Base-by-base conservation (phyloP, 53 echinoderm and acorn worm genomes). In the Glandiceps talaboti region DNA sequence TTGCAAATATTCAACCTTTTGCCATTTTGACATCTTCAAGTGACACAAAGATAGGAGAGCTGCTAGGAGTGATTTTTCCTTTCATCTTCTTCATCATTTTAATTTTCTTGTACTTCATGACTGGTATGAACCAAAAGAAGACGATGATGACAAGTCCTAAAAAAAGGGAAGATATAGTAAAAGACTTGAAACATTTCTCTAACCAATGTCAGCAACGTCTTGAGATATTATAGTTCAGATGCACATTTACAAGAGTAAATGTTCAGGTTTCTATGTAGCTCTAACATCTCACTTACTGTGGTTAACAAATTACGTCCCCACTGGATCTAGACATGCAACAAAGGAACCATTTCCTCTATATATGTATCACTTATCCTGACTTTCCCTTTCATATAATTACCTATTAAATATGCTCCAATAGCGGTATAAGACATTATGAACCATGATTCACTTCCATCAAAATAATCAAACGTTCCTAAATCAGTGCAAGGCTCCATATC, bases 381-480 rank as follows among this genome's bases (percentile, higher is more conserved):
- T n/a, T n/a, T n/a, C n/a, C n/a, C n/a, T n/a, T n/a, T n/a, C n/a
- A n/a, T n/a, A n/a, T n/a, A 90, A 90, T 88, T 81, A 94, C 94
- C 92, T 20, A 92, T 79, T 27, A 75, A 26, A 79, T 87, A 88
- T 0, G 92, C 33, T 26, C 95, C 95, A 25, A 90, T 45, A 26
- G 89, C 88, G 14, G 86, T 20, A 80, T 77, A 95, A 25, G 95
- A 90, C 14, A 95, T 83, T 0, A 90, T 90, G 30, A 84, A 95
- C 0, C 92, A 95, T 0, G 85, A 88, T 77, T 95, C 88, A 77
- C 95, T 95, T 1, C 92, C 92, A 14, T 29, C 29, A 33, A 95
- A 95, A 83, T 95, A 95, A 74, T 95, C 90, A 79, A 92, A 95
- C 0, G 82, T 90, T 25, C 83, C 82, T 0, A 90, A 88, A 14